phyloP scores from a whole-genome alignment of 2,888 invertebrate species.

The Ophion ellenae region DNA sequence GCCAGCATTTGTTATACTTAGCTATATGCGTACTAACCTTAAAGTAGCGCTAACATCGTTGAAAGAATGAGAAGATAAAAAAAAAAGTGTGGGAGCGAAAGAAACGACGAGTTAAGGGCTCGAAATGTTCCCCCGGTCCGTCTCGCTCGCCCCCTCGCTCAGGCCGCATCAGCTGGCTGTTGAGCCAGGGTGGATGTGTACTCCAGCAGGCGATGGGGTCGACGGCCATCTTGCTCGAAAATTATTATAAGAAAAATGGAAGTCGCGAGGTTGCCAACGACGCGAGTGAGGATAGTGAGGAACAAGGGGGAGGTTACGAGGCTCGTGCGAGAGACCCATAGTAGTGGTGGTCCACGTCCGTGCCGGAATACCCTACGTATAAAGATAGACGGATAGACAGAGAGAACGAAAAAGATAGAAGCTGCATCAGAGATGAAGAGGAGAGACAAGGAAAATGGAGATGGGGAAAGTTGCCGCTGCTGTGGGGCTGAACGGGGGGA shows the following conservation, averaged over 20 bases:
- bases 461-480: constrained; percentile 54
- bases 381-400: constrained; percentile 51
- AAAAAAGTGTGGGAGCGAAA: constrained; percentile 4
- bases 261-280: constrained; percentile 66
- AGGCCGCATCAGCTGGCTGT: constrained; percentile 43
- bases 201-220: constrained; percentile 46
- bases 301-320: constrained; percentile 10
- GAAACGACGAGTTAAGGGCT: constrained; percentile 28
- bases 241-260: constrained; percentile 69
- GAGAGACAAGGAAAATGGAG: constrained; percentile 58
- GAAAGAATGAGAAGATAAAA: neutral
- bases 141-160: constrained; percentile 9
- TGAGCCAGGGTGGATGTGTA: constrained; percentile 45
- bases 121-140: constrained; percentile 7
- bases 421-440: constrained; percentile 34
- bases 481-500: constrained; percentile 21
- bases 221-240: constrained; percentile 69
- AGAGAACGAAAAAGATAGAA: constrained; percentile 60
- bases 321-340: constrained; percentile 16
- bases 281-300: constrained; percentile 6
- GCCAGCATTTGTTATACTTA: neutral
- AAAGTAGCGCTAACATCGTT: constrained; percentile 46
- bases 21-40: neutral
- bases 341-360: constrained; percentile 41
- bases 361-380: constrained; percentile 25